Base-by-base conservation (phyloP, 2,797 vertebrate species). In the Hybognathus amarus region DNA sequence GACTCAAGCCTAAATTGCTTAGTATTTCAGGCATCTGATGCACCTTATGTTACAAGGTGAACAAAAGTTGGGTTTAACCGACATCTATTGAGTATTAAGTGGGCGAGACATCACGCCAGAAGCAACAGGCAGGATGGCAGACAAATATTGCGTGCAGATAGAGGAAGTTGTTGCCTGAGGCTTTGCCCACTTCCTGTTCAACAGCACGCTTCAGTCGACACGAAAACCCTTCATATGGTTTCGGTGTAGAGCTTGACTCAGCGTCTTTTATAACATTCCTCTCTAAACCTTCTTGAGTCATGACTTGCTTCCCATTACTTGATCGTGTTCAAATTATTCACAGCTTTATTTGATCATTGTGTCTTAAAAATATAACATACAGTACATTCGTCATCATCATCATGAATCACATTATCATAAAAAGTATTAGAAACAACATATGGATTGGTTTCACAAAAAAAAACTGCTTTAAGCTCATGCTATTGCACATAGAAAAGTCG, bases 331-430 rank as follows among this genome's bases (percentile, higher is more conserved):
- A 77, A 89, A 91, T 90, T 76, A 84, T 89, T 95, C 94, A 95
- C 93, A 95, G 94, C 91, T 95, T 95, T 95, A 96, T 95, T 95
- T 82, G 85, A 90, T 91, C 86, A 83, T 90, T 87, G 80, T 22
- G 91, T 85, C 89, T 69, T 90, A 85, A 82, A 88, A 82, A 83
- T 40, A 64, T n/a, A 66, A 76, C 59, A 84, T 90, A 93, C 91
- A 94, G 88, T 91, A 76, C 74, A 76, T 38, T 56, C 50, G 13
- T 73, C 27, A 80, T 47, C 50, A 52, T 56, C 50, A 54, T 54
- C 30, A 33, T 33, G 30, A 6, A 50, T 52, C 61, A 82, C 89
- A 90, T 87, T 79, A 67, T 87, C 54, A 88, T 87, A 76, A 63
- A 86, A 92, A 91, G 86, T 80, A 77, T 87, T 82, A 89, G 66